A percentile compares a stretch with the other conserved stretches of the same genome.
These are phyloP conservation scores for Flabesymbios commensalis DNA, from an alignment of 2,888 invertebrate genomes.

Conservation along the genomic window DNA sequence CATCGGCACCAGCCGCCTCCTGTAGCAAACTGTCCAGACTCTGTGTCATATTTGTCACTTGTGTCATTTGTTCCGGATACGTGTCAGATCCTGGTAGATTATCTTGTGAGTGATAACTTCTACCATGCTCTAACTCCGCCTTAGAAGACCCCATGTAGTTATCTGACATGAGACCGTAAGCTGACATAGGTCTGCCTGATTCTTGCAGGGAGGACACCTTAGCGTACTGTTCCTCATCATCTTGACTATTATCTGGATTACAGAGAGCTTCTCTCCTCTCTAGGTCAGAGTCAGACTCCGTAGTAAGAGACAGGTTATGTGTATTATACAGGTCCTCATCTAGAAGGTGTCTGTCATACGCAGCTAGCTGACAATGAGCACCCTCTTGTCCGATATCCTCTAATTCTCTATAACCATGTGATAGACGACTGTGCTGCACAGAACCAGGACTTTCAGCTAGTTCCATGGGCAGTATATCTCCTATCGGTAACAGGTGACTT, in stretches of 20 bases:
- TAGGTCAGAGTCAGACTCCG: background rate
- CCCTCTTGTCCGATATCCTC: background rate
- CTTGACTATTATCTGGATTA: background rate
- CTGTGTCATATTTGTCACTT: too few species aligned
- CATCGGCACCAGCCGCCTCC: too few species aligned
- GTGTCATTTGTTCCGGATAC: too few species aligned
- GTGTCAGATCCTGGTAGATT: too few species aligned
- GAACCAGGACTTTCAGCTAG: slow-evolving; percentile 1
- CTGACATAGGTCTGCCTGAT: too few species aligned
- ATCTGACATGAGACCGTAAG: too few species aligned
- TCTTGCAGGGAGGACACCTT: too few species aligned
- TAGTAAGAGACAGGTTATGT: slow-evolving; percentile 4
- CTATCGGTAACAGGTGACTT: too few species aligned
- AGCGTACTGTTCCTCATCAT: background rate
- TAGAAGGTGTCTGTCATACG: background rate
- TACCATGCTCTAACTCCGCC: too few species aligned
- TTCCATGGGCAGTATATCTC: background rate
- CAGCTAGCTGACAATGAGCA: background rate
- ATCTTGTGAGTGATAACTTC: too few species aligned
- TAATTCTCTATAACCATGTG: background rate
- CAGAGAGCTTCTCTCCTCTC: background rate
- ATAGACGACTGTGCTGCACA: background rate
- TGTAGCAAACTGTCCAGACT: too few species aligned
- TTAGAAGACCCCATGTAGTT: too few species aligned
- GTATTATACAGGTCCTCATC: background rate